These are phyloP conservation scores for Eupithecia centaureata DNA, from an alignment of 2,888 invertebrate species.

Conservation along the genomic window DNA sequence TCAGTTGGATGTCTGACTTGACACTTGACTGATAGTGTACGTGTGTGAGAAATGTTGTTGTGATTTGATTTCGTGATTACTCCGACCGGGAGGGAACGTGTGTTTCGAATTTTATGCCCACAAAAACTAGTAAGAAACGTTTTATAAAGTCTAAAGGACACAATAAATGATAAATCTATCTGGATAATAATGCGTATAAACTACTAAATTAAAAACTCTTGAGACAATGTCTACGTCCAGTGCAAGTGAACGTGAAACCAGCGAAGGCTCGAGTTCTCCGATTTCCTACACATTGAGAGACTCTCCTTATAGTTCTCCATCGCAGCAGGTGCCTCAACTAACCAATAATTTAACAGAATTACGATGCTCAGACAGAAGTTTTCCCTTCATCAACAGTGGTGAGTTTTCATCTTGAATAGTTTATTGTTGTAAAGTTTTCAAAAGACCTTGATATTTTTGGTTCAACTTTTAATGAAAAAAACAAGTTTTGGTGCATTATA, in stretches of 20 bases:
- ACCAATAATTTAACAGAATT: slow-evolving; percentile 63
- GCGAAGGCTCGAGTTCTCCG: slow-evolving; percentile 67
- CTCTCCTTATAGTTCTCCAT: slow-evolving; percentile 69
- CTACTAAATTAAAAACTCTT: not conserved
- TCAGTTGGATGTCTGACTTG: not conserved
- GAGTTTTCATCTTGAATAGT: slow-evolving; percentile 25
- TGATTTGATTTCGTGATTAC: too few species aligned
- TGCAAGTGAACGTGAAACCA: slow-evolving; percentile 67
- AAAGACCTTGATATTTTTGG: not conserved
- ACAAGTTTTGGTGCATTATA: not conserved
- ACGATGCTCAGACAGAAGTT: slow-evolving; percentile 55
- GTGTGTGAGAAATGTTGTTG: not conserved
- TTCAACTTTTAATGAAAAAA: not conserved
- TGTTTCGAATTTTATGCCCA: slow-evolving; percentile 12
- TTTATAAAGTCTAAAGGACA: not conserved
- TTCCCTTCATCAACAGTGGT: slow-evolving; percentile 45
- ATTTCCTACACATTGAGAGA: slow-evolving; percentile 53
- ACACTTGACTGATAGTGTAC: not conserved
- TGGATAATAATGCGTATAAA: slow-evolving; percentile 9
- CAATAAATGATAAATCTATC: not conserved
- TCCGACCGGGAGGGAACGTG: slow-evolving; percentile 6
- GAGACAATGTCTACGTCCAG: slow-evolving; percentile 45
- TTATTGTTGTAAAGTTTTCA: too few species aligned
- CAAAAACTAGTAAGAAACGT: not conserved
- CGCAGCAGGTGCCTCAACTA: slow-evolving; percentile 71